These are phyloP conservation scores for Panagrolaimus sp. DNA, from an alignment of 1,140 invertebrate genomes.

Conservation along the genomic window DNA sequence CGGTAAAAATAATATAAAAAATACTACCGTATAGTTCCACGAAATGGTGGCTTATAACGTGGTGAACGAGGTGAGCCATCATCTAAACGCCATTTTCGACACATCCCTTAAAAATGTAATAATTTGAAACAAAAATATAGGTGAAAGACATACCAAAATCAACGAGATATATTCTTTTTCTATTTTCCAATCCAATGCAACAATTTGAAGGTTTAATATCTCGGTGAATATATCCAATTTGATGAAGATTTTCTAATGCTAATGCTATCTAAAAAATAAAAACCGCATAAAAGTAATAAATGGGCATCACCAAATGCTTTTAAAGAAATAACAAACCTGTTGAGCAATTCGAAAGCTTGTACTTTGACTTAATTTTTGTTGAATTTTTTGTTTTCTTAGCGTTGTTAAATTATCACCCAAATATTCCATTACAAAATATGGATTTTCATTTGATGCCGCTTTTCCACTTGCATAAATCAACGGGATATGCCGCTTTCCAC, in stretches of 20 bases:
- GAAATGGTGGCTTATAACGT: not conserved
- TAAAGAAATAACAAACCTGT: not conserved
- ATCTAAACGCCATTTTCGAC: not conserved
- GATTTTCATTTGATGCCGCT: not conserved
- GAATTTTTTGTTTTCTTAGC: not conserved
- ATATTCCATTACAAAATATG: slow-evolving; percentile 6
- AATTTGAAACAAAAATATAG: too few relatives aligned
- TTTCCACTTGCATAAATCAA: not conserved
- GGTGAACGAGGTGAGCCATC: not conserved
- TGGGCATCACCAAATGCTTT: too few relatives aligned
- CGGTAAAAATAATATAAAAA: too few relatives aligned
- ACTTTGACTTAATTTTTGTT: not conserved
- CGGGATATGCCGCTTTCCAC: not conserved
- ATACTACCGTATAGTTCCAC: slow-evolving; percentile 1
- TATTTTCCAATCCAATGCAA: not conserved
- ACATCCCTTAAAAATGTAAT: not conserved
- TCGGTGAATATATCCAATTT: slow-evolving; percentile 77
- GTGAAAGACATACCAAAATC: not conserved
- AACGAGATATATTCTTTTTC: not conserved
- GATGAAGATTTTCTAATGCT: slow-evolving; percentile 74
- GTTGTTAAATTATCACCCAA: slow-evolving; percentile 10
- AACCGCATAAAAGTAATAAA: too few relatives aligned
- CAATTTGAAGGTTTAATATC: slow-evolving; percentile 87
- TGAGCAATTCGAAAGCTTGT: not conserved
- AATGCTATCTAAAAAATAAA: not conserved